Base-by-base conservation (phyloP, 2,113 vertebrate genomes). In the Ailuropoda melanoleuca region DNA sequence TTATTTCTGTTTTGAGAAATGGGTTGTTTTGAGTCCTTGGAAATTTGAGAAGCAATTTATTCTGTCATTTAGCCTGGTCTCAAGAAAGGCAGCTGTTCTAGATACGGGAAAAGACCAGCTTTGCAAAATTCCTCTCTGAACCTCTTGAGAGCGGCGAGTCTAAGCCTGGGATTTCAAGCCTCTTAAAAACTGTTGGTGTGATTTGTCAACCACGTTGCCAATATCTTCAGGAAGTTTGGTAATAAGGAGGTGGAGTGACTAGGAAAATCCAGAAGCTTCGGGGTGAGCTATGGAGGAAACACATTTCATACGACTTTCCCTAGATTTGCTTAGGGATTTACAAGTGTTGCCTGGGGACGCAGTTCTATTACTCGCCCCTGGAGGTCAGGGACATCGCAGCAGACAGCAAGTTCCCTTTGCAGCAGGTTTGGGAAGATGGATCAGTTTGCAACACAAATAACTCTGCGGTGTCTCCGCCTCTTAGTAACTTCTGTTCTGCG, bases 301-400 rank as follows among this genome's bases (percentile, higher is more conserved):
- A 70, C 9, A 53, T 58, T 93, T 77, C 81, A n/a, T 2, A 4
- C 8, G 64, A 39, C 8, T 86, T 66, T 89, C 26, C 86, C 78
- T 78, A 39, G 31, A 88, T 97, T 96, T 97, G 80, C 75, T 74
- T 46, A 81, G 58, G 23, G 55, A 93, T 89, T 92, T 82, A 46
- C 55, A 90, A 83, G 60, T 26, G 23, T 43, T 31, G 34, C 70
- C 60, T 88, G 81, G 53, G 43, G 56, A n/a, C 43, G 23, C 11
- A 6, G 31, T 56, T 68, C 58, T 43, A 23, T 50, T 58, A 31
- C 17, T n/a, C 2, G 46, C 2, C 50, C 24, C 55, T 60, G 48
- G 23, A 75, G 48, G 37, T 82, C 75, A 66, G 46, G 31, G 43
- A 10, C 70, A 92, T 58, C 1, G 4, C 17, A 29, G 2, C 39